Evolutionary conservation across 2,888 invertebrate genomes (phyloP), one percentile per base, ranked within the genome.

Genomic region (Fissipunctia ypsillon): DNA sequence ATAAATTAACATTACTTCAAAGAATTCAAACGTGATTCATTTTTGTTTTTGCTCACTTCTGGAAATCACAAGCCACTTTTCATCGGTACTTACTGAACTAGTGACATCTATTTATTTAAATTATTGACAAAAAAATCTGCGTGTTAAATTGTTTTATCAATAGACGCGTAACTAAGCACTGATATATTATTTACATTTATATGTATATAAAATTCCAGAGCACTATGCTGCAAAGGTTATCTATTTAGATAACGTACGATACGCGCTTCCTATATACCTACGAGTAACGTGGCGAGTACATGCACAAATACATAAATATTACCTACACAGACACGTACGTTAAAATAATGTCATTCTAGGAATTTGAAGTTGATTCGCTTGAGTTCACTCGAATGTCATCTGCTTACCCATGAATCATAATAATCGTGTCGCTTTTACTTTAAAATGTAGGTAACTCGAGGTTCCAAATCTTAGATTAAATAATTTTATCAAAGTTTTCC

Each of bases 141-240:
- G 7, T n/a, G 31, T 31, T 63, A 48, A 45, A 69, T 38, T 52
- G 61, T 48, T 63, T 74, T 75, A 79, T 80, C 70, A 68, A 57
- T 35, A 45, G 70, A 80, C 45, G 60, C 50, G 78, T 83, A 78
- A 80, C 76, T 52, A 77, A 70, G 80, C 65, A 76, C 59, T 83
- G 80, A 79, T 80, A 78, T 16, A 57, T 72, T 82, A 73, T 81
- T 76, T 77, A 79, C 78, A 70, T 57, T 71, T 67, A 74, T 71
- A 81, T 69, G n/a, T n/a, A n/a, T n/a, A n/a, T n/a, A n/a, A n/a
- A 80, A 78, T 64, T 75, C 63, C 72, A 82, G 77, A 81, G 80
- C 80, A 77, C 60, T 78, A 68, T 73, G 68, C 56, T 75, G 60
- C 75, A 84, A 69, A 73, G 85, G 87, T 85, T 86, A 87, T 85